phyloP scores from a whole-genome alignment of 2,888 invertebrate species.

The Abrostola tripartita region DNA sequence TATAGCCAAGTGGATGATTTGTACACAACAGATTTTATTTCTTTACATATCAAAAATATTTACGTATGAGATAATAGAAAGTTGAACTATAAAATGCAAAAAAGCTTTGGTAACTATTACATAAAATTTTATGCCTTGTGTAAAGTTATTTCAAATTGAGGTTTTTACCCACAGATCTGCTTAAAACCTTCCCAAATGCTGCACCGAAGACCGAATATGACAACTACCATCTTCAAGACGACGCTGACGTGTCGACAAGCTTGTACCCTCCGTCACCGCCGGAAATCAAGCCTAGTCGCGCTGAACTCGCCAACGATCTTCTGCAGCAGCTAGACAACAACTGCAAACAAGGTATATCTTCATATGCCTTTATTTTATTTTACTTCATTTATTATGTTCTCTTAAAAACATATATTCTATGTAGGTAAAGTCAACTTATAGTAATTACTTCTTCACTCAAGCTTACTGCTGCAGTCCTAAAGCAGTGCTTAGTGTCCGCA shows the following conservation, averaged over 20 bases:
- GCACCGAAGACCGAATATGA: constrained; percentile 77
- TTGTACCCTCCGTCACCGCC: constrained; percentile 82
- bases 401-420: too few relatives aligned
- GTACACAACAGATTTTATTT: too few relatives aligned
- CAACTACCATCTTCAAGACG: constrained; percentile 71
- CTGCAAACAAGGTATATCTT: constrained; percentile 90
- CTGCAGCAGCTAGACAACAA: constrained; percentile 91
- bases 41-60: too few relatives aligned
- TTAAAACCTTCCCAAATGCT: constrained; percentile 80
- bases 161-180: constrained; percentile 73
- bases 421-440: too few relatives aligned
- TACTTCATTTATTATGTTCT: too few relatives aligned
- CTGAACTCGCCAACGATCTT: constrained; percentile 90
- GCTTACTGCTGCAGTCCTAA: too few relatives aligned
- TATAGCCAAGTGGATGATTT: too few relatives aligned
- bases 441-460: neutral
- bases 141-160: neutral
- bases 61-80: too few relatives aligned
- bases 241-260: constrained; percentile 69
- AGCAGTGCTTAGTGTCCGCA: too few relatives aligned
- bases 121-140: neutral
- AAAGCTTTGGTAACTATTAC: too few relatives aligned
- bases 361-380: neutral
- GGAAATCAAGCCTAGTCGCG: constrained; percentile 82
- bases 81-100: too few relatives aligned